phyloP scores from a whole-genome alignment of 2,113 vertebrate genomes.

The Pterocles gutturalis region DNA sequence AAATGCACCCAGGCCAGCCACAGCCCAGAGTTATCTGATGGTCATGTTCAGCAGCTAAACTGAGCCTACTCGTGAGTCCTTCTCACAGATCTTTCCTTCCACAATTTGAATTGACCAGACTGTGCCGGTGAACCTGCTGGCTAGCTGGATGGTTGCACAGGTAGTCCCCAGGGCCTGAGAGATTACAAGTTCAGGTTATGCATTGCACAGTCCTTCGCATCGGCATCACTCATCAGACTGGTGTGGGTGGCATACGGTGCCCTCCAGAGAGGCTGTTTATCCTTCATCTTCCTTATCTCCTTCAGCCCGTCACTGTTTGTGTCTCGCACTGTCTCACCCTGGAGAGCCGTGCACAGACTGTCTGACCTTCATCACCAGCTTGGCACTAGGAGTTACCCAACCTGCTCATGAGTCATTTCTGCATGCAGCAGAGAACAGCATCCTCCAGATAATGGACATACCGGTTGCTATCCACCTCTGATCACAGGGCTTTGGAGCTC shows the following conservation, averaged over 20 bases:
- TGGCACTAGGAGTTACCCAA: slow-evolving; percentile 31
- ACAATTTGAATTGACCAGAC: neutral
- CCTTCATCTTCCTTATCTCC: neutral
- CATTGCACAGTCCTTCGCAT: neutral
- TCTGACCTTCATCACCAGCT: slow-evolving; percentile 15
- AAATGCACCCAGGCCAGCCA: neutral
- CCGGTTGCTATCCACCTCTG: neutral
- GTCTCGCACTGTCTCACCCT: neutral
- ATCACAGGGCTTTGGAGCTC: neutral
- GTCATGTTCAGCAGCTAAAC: neutral
- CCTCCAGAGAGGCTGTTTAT: neutral
- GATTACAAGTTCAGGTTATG: neutral
- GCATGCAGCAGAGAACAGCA: neutral
- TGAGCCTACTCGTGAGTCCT: neutral
- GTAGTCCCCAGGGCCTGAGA: neutral
- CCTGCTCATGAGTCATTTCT: slow-evolving; percentile 36
- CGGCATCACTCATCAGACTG: neutral
- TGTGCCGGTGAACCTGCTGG: neutral
- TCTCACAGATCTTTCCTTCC: neutral
- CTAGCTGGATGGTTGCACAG: neutral
- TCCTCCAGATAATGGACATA: neutral
- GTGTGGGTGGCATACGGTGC: neutral
- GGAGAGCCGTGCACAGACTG: neutral
- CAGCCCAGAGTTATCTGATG: slow-evolving; percentile 11
- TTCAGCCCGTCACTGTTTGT: neutral